Conservation (phyloP, 53 echinoderm and acorn worm species). For the Antedon mediterranea region DNA sequence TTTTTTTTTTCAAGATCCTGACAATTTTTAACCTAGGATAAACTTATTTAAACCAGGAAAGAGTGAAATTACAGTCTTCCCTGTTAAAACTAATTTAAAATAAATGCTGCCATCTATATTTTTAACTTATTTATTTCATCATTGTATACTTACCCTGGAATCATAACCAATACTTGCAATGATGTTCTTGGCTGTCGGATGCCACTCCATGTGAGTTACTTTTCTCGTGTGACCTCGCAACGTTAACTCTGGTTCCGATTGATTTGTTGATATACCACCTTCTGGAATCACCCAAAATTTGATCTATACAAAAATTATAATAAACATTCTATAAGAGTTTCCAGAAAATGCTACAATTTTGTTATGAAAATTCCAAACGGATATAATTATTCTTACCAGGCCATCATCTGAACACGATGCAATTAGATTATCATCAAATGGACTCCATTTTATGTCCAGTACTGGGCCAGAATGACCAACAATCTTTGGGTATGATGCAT, state of each 20-base stretch:
- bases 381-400: constrained; percentile 30
- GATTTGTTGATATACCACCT: constrained; percentile 21
- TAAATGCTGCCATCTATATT: background rate
- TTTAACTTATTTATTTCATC: background rate
- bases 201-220: constrained; percentile 72
- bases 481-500: constrained; percentile 39
- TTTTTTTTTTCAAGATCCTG: too few relatives aligned
- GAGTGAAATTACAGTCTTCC: too few relatives aligned
- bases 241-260: constrained; percentile 18
- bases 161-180: constrained; percentile 75
- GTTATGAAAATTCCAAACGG: too few relatives aligned
- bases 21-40: too few relatives aligned
- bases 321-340: background rate
- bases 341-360: too few relatives aligned
- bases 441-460: constrained; percentile 93
- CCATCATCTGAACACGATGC: constrained; percentile 90
- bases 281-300: constrained; percentile 83
- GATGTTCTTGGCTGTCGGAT: constrained; percentile 78
- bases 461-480: constrained; percentile 66
- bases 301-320: constrained; percentile 26
- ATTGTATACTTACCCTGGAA: constrained; percentile 46
- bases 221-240: constrained; percentile 49
- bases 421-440: constrained; percentile 72
- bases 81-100: background rate
- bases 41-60: too few relatives aligned